Conservation (phyloP, 2,888 invertebrate species). For the Linyphia triangularis region DNA sequence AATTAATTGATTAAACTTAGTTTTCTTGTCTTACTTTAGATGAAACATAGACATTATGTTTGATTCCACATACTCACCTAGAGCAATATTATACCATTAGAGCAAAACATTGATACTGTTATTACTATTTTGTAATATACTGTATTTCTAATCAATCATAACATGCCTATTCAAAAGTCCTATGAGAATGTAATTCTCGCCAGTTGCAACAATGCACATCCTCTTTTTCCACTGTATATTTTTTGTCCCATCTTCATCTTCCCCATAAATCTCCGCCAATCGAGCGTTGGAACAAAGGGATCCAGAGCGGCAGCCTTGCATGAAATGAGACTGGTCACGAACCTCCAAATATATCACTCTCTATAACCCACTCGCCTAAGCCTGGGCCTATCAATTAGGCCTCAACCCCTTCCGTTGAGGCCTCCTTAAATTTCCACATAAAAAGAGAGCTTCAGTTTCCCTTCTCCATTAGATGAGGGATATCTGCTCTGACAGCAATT, state of each 20-base stretch:
- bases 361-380: constrained; percentile 24
- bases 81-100: too few relatives aligned
- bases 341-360: constrained; percentile 22
- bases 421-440: constrained; percentile 34
- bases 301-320: constrained; percentile 19
- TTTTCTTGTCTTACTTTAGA: too few relatives aligned
- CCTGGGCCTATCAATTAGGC: constrained; percentile 65
- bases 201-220: background rate
- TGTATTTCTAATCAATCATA: background rate
- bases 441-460: constrained; percentile 41
- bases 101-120: too few relatives aligned
- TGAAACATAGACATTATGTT: too few relatives aligned
- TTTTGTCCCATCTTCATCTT: background rate
- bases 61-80: too few relatives aligned
- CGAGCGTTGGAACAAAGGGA: constrained; percentile 65
- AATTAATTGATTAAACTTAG: too few relatives aligned
- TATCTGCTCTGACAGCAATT: constrained; percentile 41
- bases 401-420: constrained; percentile 31
- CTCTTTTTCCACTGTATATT: background rate
- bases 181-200: background rate
- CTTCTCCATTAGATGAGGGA: constrained; percentile 2
- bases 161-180: too few relatives aligned
- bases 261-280: constrained; percentile 56
- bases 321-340: constrained; percentile 60
- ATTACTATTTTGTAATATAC: background rate